Conservation (phyloP, 2,888 invertebrate genomes). For the Sphaerophoria taeniata region DNA sequence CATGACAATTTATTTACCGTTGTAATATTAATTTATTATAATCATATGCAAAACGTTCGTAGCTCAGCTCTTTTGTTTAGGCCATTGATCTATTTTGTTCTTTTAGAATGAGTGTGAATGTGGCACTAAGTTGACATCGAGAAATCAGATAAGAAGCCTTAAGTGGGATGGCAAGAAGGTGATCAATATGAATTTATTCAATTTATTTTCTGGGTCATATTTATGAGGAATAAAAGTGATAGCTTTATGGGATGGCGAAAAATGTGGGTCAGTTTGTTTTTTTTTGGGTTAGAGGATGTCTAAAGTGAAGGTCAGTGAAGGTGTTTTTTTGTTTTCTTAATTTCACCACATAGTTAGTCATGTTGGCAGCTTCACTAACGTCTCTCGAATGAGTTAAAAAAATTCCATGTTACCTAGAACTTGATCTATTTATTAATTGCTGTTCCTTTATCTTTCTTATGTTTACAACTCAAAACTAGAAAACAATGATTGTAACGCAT, state of each 20-base stretch:
- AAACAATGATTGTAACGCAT: slow-evolving; percentile 6
- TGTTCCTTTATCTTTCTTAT: background rate
- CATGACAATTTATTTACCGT: slow-evolving; percentile 10
- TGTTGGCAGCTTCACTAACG: too few species aligned
- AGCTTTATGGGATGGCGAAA: slow-evolving; percentile 3
- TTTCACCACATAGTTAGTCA: too few species aligned
- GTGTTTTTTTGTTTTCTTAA: background rate
- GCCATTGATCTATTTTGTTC: slow-evolving; percentile 18
- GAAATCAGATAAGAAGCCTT: slow-evolving; percentile 25
- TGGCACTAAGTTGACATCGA: background rate
- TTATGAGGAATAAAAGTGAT: slow-evolving; percentile 2
- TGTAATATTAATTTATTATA: background rate
- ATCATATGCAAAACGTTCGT: slow-evolving; percentile 12
- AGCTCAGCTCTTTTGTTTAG: slow-evolving; percentile 27
- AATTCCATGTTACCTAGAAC: slow-evolving; percentile 2
- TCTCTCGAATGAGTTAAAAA: background rate
- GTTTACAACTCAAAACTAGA: background rate
- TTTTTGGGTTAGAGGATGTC: background rate
- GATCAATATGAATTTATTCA: slow-evolving; percentile 7
- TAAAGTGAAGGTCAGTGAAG: background rate
- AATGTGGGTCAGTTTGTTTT: slow-evolving; percentile 13
- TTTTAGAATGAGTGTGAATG: background rate
- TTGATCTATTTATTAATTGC: slow-evolving; percentile 1
- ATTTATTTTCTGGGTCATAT: slow-evolving; percentile 10
- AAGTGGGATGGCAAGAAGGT: background rate